A percentile compares a stretch with the other conserved stretches of the same genome.
phyloP scores from a whole-genome alignment of 2,888 invertebrate genomes.

The Catotricha subobsoleta region DNA sequence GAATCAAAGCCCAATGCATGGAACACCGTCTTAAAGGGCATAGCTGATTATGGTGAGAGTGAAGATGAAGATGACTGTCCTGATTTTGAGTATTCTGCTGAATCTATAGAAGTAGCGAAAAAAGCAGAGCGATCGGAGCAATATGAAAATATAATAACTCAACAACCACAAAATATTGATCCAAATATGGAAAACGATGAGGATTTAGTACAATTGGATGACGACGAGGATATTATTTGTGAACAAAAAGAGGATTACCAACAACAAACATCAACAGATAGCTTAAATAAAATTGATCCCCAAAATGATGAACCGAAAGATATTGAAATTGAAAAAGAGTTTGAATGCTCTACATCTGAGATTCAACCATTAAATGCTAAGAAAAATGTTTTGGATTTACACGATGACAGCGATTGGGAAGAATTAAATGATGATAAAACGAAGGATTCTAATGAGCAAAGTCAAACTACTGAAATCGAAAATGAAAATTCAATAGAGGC shows the following conservation, averaged over 20 bases:
- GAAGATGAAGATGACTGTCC: slow-evolving; percentile 59
- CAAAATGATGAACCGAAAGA: slow-evolving; percentile 7
- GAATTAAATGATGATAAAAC: slow-evolving; percentile 18
- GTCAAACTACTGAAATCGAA: not conserved
- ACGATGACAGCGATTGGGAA: slow-evolving; percentile 36
- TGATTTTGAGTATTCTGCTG: slow-evolving; percentile 68
- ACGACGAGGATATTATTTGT: slow-evolving; percentile 19
- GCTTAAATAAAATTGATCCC: not conserved
- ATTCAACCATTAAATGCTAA: slow-evolving; percentile 20
- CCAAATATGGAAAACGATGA: slow-evolving; percentile 24
- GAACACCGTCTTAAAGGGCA: not conserved
- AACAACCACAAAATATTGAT: slow-evolving; percentile 31
- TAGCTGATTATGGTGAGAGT: slow-evolving; percentile 23
- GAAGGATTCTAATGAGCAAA: slow-evolving; percentile 6
- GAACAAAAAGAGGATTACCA: slow-evolving; percentile 8
- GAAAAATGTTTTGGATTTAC: slow-evolving; percentile 32
- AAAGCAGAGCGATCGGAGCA: slow-evolving; percentile 12
- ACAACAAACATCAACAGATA: slow-evolving; percentile 3
- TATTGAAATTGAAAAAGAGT: slow-evolving; percentile 13
- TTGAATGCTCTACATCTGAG: slow-evolving; percentile 14
- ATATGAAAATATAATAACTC: slow-evolving; percentile 29
- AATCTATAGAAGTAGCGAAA: slow-evolving; percentile 44
- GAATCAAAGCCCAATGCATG: not conserved
- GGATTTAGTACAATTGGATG: slow-evolving; percentile 30
- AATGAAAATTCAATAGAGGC: slow-evolving; percentile 1